Conservation (phyloP, 2,113 vertebrate species). For the Saguinus midas region DNA sequence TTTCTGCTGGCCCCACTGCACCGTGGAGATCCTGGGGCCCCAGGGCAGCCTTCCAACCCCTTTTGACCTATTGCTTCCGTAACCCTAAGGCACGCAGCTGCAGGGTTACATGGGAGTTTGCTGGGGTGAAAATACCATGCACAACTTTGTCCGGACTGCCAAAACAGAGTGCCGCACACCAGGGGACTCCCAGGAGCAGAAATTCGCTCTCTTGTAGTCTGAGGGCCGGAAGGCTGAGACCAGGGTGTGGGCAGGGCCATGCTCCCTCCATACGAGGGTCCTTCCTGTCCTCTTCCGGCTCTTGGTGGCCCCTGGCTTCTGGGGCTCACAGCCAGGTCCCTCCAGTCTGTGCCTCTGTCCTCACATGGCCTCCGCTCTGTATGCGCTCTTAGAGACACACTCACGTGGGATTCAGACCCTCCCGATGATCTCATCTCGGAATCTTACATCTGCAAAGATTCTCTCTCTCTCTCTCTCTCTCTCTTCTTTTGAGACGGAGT, state of each 20-base stretch:
- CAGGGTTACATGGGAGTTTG: no score
- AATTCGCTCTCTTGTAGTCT: no score
- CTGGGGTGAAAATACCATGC: no score
- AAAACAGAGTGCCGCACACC: neutral
- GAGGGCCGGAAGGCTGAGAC: neutral
- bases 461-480: no score
- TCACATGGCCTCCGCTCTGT: neutral
- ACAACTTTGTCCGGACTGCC: no score
- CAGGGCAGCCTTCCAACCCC: neutral
- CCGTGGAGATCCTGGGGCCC: neutral
- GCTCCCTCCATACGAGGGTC: neutral
- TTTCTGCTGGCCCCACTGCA: neutral
- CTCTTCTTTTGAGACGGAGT: no score
- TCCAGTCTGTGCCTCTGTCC: neutral
- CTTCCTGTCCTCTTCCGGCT: neutral
- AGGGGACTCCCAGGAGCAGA: neutral
- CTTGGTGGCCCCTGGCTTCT: neutral
- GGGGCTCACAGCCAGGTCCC: fast-evolving
- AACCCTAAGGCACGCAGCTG: no score
- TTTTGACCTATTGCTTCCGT: fast-evolving
- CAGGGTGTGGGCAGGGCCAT: fast-evolving
- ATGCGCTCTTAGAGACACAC: neutral
- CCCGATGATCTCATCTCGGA: neutral
- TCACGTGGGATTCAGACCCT: neutral
- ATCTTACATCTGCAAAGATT: neutral